Conservation (phyloP, 2,113 vertebrate genomes). For the Mola mola region DNA sequence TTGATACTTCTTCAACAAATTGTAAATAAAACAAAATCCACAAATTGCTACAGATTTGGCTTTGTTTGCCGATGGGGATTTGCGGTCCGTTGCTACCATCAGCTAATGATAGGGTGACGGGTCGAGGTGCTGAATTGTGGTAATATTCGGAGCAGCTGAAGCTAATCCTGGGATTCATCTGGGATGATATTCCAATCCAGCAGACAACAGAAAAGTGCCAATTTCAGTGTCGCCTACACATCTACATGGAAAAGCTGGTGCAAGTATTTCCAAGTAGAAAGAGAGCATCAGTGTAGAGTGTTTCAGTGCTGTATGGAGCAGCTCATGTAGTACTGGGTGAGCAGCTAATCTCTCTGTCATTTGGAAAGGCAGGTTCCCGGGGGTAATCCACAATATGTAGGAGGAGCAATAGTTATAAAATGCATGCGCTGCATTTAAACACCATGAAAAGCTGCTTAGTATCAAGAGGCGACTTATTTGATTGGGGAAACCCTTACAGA, state of each 20-base stretch:
- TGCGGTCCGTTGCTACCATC: slow-evolving; percentile 21
- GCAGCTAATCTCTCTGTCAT: slow-evolving; percentile 63
- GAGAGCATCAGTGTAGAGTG: neutral
- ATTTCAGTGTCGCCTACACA: slow-evolving; percentile 34
- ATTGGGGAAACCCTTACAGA: slow-evolving; percentile 15
- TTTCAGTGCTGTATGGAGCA: slow-evolving; percentile 1
- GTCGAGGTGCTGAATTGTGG: slow-evolving; percentile 47
- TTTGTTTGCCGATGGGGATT: slow-evolving; percentile 23
- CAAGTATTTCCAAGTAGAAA: slow-evolving; percentile 61
- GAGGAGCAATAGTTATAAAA: slow-evolving; percentile 61
- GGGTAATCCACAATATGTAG: slow-evolving; percentile 65
- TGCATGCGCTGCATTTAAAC: slow-evolving; percentile 62
- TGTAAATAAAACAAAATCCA: slow-evolving; percentile 25
- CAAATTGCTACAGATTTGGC: slow-evolving; percentile 35
- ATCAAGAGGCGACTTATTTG: slow-evolving; percentile 7
- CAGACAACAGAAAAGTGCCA: slow-evolving; percentile 64
- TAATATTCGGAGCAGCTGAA: slow-evolving; percentile 46
- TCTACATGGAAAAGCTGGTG: slow-evolving; percentile 65
- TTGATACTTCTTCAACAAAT: slow-evolving; percentile 42
- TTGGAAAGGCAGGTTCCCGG: slow-evolving; percentile 53
- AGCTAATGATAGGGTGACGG: slow-evolving; percentile 50
- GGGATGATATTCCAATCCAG: slow-evolving; percentile 71
- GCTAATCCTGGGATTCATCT: slow-evolving; percentile 69
- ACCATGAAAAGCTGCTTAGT: slow-evolving; percentile 54
- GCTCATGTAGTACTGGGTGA: slow-evolving; percentile 46